A percentile compares a stretch with the other conserved stretches of the same genome.
Conservation (phyloP, 2,113 vertebrate genomes). For the Abramis brama region DNA sequence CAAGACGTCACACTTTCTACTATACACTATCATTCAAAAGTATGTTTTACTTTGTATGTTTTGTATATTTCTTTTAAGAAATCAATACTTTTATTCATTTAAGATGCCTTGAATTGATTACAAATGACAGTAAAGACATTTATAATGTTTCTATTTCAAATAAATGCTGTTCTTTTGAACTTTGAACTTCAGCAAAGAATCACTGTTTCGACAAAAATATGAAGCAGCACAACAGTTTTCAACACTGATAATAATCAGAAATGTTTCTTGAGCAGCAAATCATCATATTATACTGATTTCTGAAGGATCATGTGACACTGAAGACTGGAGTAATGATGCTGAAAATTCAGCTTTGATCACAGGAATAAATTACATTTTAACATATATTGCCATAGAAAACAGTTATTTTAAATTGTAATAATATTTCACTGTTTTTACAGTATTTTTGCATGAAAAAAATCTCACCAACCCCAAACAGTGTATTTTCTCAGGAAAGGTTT, state of each 20-base stretch:
- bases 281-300: not conserved
- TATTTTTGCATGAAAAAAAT: too few species aligned
- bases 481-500: not conserved
- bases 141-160: not conserved
- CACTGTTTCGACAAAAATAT: not conserved
- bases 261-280: not conserved
- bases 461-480: not conserved
- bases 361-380: not conserved
- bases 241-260: not conserved
- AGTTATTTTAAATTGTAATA: too few species aligned
- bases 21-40: not conserved
- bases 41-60: too few species aligned
- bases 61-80: not conserved
- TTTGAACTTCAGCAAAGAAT: not conserved
- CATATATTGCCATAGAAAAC: too few species aligned
- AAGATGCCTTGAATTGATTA: not conserved
- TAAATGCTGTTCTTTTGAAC: not conserved
- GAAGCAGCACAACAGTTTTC: not conserved
- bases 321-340: not conserved
- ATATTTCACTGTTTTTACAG: too few species aligned
- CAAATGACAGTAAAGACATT: not conserved
- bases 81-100: not conserved
- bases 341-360: not conserved
- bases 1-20: not conserved
- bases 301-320: slow-evolving; percentile 2